phyloP scores from a whole-genome alignment of 2,888 invertebrate genomes.

The Drosophila parthenogenetica region DNA sequence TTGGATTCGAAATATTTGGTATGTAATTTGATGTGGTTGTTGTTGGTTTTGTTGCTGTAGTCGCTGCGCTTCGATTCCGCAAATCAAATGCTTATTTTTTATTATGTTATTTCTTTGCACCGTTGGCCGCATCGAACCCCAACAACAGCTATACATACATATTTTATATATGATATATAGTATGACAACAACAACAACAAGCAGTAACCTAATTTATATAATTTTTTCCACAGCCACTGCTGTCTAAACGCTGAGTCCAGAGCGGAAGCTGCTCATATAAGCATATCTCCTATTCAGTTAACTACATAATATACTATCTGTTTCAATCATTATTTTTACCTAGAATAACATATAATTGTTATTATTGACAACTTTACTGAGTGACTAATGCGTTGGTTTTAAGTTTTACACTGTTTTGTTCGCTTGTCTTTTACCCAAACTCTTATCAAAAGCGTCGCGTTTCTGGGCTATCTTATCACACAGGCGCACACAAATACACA shows the following conservation, averaged over 20 bases:
- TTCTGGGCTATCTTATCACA: conserved; percentile 49
- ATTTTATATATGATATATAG: conserved; percentile 6
- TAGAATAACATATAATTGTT: conserved; percentile 9
- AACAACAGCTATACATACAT: neutral
- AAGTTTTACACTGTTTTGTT: conserved; percentile 20
- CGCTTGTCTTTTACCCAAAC: conserved; percentile 21
- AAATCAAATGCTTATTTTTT: conserved; percentile 37
- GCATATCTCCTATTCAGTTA: conserved; percentile 66
- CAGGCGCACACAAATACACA: neutral
- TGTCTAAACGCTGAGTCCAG: conserved; percentile 40
- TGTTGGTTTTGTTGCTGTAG: conserved; percentile 15
- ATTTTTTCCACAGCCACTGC: conserved; percentile 58
- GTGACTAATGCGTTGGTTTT: conserved; percentile 40
- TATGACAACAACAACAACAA: conserved; percentile 24
- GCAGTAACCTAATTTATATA: conserved; percentile 63
- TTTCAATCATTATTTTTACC: conserved; percentile 2
- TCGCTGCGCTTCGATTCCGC: conserved; percentile 53
- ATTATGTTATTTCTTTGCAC: conserved; percentile 23
- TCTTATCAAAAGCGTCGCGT: conserved; percentile 47
- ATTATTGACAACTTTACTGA: conserved; percentile 24
- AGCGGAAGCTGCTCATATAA: conserved; percentile 75
- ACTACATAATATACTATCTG: neutral
- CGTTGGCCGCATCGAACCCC: conserved; percentile 24
- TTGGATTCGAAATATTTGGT: conserved; percentile 43
- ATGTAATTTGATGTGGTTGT: conserved; percentile 33